Conservation (phyloP, 2,888 invertebrate species). For the Machimus atricapillus region DNA sequence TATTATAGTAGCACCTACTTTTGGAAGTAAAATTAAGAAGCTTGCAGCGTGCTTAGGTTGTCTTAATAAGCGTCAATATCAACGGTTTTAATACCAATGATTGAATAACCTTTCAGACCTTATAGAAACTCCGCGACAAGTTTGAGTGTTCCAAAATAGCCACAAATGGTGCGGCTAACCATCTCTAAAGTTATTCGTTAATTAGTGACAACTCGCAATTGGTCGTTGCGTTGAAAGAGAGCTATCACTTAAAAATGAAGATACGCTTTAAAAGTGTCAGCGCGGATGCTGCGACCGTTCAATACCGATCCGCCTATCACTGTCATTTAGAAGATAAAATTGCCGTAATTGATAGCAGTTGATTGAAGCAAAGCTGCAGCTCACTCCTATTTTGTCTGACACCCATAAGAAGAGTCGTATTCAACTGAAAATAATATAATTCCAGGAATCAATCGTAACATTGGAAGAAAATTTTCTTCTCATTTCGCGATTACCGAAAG, state of each 20-base stretch:
- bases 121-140: not conserved
- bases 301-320: slow-evolving; percentile 22
- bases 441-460: slow-evolving; percentile 23
- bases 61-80: not conserved
- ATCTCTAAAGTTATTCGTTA: not conserved
- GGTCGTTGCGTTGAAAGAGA: not conserved
- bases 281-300: not conserved
- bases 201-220: not conserved
- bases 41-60: not conserved
- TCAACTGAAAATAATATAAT: slow-evolving; percentile 15
- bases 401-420: slow-evolving; percentile 24
- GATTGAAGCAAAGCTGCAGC: not conserved
- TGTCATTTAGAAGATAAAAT: not conserved
- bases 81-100: not conserved
- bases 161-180: not conserved
- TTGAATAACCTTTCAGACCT: not conserved
- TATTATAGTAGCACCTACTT: not conserved
- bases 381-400: slow-evolving; percentile 6
- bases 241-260: slow-evolving; percentile 14
- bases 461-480: slow-evolving; percentile 3
- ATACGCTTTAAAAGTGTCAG: slow-evolving; percentile 1
- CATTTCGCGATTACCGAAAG: slow-evolving; percentile 28
- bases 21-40: not conserved
- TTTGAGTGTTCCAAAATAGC: not conserved
- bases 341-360: slow-evolving; percentile 21